Evolutionary conservation across 1,140 invertebrate genomes (phyloP).

Genomic region (Sarcophaga bullata): DNA sequence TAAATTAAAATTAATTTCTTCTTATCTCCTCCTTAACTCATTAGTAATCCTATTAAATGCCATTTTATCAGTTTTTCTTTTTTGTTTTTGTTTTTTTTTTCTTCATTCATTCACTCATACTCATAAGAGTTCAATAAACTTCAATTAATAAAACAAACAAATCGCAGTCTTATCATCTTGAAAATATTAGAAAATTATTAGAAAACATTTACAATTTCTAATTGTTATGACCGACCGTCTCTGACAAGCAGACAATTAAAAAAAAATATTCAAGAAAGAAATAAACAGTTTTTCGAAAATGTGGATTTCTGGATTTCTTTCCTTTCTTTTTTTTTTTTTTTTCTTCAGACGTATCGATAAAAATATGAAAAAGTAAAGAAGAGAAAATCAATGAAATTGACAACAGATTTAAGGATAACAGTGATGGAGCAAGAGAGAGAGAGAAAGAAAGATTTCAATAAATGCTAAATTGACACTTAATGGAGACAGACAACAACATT

Average conservation of each 20-base stretch:
- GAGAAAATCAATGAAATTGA: not conserved
- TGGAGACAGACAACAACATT: conserved; percentile 17
- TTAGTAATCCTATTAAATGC: too few relatives aligned
- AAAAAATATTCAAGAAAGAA: conserved; percentile 9
- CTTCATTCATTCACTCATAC: too few relatives aligned
- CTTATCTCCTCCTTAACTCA: too few relatives aligned
- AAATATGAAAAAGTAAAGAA: not conserved
- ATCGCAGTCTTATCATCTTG: conserved; percentile 5
- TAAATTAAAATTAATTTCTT: too few relatives aligned
- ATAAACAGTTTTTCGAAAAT: not conserved
- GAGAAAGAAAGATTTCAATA: not conserved
- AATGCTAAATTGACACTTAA: conserved; percentile 40
- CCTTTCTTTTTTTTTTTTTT: too few relatives aligned
- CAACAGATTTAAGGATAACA: conserved; percentile 33
- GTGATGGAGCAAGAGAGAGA: not conserved
- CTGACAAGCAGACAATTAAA: conserved; percentile 26
- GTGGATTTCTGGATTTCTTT: too few relatives aligned
- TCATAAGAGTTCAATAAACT: conserved; percentile 33
- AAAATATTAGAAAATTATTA: not conserved
- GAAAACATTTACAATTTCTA: conserved; percentile 18
- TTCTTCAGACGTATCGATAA: not conserved
- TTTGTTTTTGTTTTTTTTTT: too few relatives aligned
- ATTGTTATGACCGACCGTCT: conserved; percentile 22
- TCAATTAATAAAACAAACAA: conserved; percentile 38
- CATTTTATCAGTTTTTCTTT: too few relatives aligned